Evolutionary conservation across 2,888 invertebrate genomes (phyloP), one percentile per base, ranked within the genome.

Genomic region (Brachylomia viminalis): DNA sequence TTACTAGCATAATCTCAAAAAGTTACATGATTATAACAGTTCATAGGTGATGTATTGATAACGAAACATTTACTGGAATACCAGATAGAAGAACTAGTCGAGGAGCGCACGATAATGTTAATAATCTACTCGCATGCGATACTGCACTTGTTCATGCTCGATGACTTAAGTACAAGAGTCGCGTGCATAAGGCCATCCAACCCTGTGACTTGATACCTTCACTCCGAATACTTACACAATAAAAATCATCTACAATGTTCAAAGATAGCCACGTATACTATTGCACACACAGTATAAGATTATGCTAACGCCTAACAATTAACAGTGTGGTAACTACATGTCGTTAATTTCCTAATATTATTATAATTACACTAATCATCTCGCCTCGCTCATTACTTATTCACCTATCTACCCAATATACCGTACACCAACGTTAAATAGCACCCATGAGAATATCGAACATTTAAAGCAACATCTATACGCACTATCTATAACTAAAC

Each of bases 391-490:
- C 87, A 80, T 86, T 86, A 80, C 85, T 83, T 89, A 90, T 78
- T 88, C 90, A 88, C 86, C 80, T 88, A 90, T 86, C 90, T 90
- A 90, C 86, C 89, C 92, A 90, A 89, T 93, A 92, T 89, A 96
- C 95, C 96, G 88, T 93, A 93, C 94, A 95, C 95, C 96, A 92
- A 93, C 92, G 87, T 93, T 94, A 95, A 95, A 95, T 96, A 96
- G 96, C 96, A 96, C 96, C 96, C 96, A 94, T 96, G 92, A 94
- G 91, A 94, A 94, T 95, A 95, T 93, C 92, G 92, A 94, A 95
- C 94, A 94, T 90, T 93, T 94, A 95, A 95, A 95, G 95, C 95
- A 87, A 93, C 91, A 92, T 93, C 91, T 93, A 92, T 92, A 93
- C 88, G 92, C 91, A 89, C 87, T 88, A 68, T 59, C 38, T 89